phyloP scores from a whole-genome alignment of 2,888 invertebrate species.

The Plagodis dolabraria region DNA sequence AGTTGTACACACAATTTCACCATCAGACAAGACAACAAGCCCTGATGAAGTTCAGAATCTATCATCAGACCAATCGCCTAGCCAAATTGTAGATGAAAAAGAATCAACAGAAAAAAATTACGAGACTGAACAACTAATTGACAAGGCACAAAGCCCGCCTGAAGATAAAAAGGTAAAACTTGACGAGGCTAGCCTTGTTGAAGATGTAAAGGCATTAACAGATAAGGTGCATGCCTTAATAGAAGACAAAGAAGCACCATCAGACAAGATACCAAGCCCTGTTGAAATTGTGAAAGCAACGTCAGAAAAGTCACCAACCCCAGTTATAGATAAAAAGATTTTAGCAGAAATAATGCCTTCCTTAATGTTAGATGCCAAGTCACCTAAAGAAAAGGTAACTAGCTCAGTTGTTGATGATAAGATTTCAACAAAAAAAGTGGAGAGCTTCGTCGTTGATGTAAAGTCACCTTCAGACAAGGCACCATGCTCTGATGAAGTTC shows the following conservation, averaged over 20 bases:
- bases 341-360: not conserved
- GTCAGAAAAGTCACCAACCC: too few relatives aligned
- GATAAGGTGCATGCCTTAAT: slow-evolving; percentile 5
- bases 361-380: too few relatives aligned
- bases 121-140: not conserved
- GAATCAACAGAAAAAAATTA: not conserved
- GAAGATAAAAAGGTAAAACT: not conserved
- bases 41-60: slow-evolving; percentile 10
- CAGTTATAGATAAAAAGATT: too few relatives aligned
- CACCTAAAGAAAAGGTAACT: too few relatives aligned
- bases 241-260: slow-evolving; percentile 5
- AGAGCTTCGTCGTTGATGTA: not conserved
- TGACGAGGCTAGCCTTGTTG: not conserved
- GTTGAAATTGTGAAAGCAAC: not conserved
- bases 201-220: not conserved
- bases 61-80: slow-evolving; percentile 3
- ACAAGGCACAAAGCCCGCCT: not conserved
- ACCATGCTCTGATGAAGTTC: slow-evolving; percentile 5
- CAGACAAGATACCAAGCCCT: slow-evolving; percentile 1
- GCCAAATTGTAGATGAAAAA: not conserved
- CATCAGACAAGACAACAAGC: too few relatives aligned
- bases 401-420: too few relatives aligned
- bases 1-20: too few relatives aligned
- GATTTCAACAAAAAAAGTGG: too few relatives aligned
- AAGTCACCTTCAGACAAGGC: too few relatives aligned